Conservation (phyloP, 2,888 invertebrate species). For the Gibbula magus region DNA sequence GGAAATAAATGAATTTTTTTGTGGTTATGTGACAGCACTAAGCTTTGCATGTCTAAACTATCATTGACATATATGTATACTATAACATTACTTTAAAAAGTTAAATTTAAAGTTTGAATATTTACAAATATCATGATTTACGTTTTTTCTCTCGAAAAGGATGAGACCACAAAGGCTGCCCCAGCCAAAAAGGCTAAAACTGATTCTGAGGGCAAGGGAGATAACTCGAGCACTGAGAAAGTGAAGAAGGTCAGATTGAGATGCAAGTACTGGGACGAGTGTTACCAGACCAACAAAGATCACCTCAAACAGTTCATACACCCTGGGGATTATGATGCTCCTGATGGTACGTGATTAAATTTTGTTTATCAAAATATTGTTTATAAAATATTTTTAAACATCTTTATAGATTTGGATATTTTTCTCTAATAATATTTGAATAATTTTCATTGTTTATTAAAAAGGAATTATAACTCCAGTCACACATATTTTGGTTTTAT, state of each 20-base stretch:
- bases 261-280: conserved; percentile 81
- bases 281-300: conserved; percentile 80
- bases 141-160: background rate
- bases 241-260: conserved; percentile 35
- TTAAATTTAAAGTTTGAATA: too few relatives aligned
- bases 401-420: too few relatives aligned
- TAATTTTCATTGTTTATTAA: background rate
- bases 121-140: too few relatives aligned
- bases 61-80: too few relatives aligned
- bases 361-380: background rate
- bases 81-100: too few relatives aligned
- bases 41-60: too few relatives aligned
- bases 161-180: background rate
- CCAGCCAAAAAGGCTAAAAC: conserved; percentile 19
- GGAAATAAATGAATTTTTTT: too few relatives aligned
- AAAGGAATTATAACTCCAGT: background rate
- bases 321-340: conserved; percentile 80
- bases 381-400: too few relatives aligned
- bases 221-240: background rate
- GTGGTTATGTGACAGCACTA: too few relatives aligned
- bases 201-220: background rate
- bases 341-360: conserved; percentile 13
- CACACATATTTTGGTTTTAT: background rate
- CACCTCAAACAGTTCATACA: conserved; percentile 81
- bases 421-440: too few relatives aligned